Evolutionary conservation across 2,888 invertebrate species (phyloP), one percentile per base, ranked within the genome.

Genomic region (Campaea margaritaria): DNA sequence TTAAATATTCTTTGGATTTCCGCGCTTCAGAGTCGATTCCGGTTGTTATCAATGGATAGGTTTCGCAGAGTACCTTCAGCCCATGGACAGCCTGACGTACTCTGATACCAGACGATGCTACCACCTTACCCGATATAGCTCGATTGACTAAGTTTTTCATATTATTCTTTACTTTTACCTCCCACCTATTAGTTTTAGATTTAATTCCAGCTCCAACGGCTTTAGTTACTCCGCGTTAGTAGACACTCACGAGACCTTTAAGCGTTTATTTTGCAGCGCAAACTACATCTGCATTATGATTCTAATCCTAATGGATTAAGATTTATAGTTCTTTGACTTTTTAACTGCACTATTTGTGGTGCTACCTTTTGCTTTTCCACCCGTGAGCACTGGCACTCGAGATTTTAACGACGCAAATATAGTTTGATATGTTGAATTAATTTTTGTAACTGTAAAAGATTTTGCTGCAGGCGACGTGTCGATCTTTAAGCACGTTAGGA

Each of bases 331-430:
- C 36, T n/a, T 36, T 3, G 12, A 36, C 1, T n/a, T 12, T 36
- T 36, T 34, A 0, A 10, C 36, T 36, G 1, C 10, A 36, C 12
- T 36, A 36, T 12, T 36, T n/a, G n/a, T n/a, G 34, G 36, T 41
- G 13, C 3, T 14, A 8, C 8, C 41, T 41, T 41, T 41, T 14
- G 4, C 41, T 13, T 41, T 41, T 41, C 36, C 41, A 41, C 15
- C 41, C 15, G 41, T 10, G 7, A 41, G 41, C 15, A 38, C 14
- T 4, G 15, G n/a, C 14, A 41, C 41, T 41, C 8, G n/a, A 14
- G 41, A n/a, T 36, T 36, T 36, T 36, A 36, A 11, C 12, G 36
- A 44, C 42, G 42, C 42, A 42, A 42, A 16, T 42, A 42, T 42
- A 42, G 16, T 42, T 42, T 14, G 14, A 39, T 39, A 12, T 42